Conservation (phyloP, 2,888 invertebrate genomes). For the Orthosia incerta region DNA sequence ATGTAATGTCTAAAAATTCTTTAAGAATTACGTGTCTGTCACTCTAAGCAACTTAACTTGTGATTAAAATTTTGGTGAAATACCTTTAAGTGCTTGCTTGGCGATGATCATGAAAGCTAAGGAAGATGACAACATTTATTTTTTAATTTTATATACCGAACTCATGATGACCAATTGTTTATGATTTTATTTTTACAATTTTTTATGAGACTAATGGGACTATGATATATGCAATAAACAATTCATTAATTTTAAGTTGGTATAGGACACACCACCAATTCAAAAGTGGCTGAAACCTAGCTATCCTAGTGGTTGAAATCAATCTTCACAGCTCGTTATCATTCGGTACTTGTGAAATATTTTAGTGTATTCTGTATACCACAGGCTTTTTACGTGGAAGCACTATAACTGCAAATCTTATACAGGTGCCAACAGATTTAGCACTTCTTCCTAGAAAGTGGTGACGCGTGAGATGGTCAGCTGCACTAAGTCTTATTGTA, state of each 20-base stretch:
- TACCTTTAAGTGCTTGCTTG: background rate
- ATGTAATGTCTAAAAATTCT: slow-evolving; percentile 24
- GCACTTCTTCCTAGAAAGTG: slow-evolving; percentile 30
- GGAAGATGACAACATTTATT: too few relatives aligned
- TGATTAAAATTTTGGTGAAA: background rate
- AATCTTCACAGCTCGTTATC: background rate
- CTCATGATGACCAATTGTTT: too few relatives aligned
- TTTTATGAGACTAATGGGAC: too few relatives aligned
- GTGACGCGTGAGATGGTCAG: slow-evolving; percentile 22
- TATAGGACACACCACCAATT: too few relatives aligned
- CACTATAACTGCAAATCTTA: slow-evolving; percentile 3
- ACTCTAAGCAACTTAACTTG: background rate
- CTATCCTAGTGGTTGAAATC: too few relatives aligned
- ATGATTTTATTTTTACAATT: too few relatives aligned
- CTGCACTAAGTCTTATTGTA: slow-evolving; percentile 29
- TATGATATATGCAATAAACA: too few relatives aligned
- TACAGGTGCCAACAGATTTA: slow-evolving; percentile 49
- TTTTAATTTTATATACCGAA: too few relatives aligned
- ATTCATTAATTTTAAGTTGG: too few relatives aligned
- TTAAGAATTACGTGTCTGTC: background rate
- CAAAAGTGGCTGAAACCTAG: too few relatives aligned
- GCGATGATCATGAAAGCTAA: background rate
- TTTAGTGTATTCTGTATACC: slow-evolving; percentile 7
- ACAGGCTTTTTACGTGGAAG: slow-evolving; percentile 1
- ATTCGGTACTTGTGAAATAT: background rate